Percentiles rank a stretch among this genome's conserved stretches.
These are phyloP conservation scores for Chesias legatella DNA, from an alignment of 2,888 invertebrate genomes.

Conservation along the genomic window DNA sequence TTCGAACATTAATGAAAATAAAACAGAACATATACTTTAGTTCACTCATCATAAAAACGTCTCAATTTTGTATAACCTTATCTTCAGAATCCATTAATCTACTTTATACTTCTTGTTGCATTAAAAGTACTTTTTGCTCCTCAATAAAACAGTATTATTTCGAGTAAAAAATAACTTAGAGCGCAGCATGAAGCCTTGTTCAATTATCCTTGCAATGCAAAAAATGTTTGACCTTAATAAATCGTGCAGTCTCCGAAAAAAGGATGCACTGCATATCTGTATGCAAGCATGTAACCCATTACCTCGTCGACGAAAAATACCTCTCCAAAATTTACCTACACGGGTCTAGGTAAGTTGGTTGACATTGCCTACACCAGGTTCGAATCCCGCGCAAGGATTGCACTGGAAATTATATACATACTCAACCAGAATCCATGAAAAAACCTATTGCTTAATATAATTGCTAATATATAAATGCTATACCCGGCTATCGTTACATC, in stretches of 20 bases:
- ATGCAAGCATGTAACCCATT: too few species aligned
- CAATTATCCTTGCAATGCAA: slow-evolving; percentile 20
- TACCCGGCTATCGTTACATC: too few species aligned
- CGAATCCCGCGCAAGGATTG: too few species aligned
- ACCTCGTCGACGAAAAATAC: too few species aligned
- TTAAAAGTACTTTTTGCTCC: slow-evolving; percentile 15
- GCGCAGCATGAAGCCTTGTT: slow-evolving; percentile 27
- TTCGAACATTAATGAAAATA: background rate
- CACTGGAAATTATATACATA: too few species aligned
- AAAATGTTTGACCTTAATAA: slow-evolving; percentile 26
- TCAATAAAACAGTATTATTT: slow-evolving; percentile 15
- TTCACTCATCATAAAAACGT: slow-evolving; percentile 8
- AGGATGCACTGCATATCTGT: too few species aligned
- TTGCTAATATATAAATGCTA: too few species aligned
- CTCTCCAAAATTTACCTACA: too few species aligned
- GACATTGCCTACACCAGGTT: too few species aligned
- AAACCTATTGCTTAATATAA: too few species aligned
- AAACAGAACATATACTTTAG: slow-evolving; percentile 15
- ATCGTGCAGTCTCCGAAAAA: slow-evolving; percentile 10
- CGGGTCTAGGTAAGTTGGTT: too few species aligned
- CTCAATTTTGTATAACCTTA: slow-evolving; percentile 15
- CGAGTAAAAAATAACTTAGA: slow-evolving; percentile 21
- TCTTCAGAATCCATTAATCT: slow-evolving; percentile 15
- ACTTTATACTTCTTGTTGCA: slow-evolving; percentile 11
- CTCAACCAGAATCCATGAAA: too few species aligned